Evolutionary conservation across 2,888 invertebrate genomes (phyloP).

Genomic region (Phyllotreta striolata): DNA sequence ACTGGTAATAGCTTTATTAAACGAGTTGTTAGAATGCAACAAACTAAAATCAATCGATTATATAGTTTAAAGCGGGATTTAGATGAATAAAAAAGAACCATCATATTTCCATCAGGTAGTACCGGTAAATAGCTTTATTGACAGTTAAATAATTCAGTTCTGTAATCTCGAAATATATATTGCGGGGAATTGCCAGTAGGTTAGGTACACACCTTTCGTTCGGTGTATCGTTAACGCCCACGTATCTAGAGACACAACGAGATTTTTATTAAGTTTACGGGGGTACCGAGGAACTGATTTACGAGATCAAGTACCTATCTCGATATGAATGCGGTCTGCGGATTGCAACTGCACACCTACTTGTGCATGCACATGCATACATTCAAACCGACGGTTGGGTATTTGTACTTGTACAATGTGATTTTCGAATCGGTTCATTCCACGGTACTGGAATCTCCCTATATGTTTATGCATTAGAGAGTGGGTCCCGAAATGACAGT

Average conservation of each 20-base stretch:
- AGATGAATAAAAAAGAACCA: too few relatives aligned
- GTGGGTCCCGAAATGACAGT: too few relatives aligned
- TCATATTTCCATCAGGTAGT: too few relatives aligned
- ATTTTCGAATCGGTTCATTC: slow-evolving; percentile 7
- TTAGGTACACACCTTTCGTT: slow-evolving; percentile 28
- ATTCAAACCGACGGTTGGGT: slow-evolving; percentile 4
- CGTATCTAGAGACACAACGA: slow-evolving; percentile 18
- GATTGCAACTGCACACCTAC: slow-evolving; percentile 31
- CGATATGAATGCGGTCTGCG: slow-evolving; percentile 20
- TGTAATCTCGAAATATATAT: slow-evolving; percentile 22
- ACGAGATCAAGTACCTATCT: slow-evolving; percentile 24
- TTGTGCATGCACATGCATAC: slow-evolving; percentile 6
- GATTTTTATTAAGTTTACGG: slow-evolving; percentile 23
- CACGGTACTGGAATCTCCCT: too few relatives aligned
- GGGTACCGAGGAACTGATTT: slow-evolving; percentile 28
- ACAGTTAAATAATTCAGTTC: slow-evolving; percentile 19
- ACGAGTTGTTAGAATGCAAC: too few relatives aligned
- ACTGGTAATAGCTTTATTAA: too few relatives aligned
- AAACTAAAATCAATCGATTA: too few relatives aligned
- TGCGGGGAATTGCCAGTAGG: slow-evolving; percentile 26
- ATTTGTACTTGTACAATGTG: slow-evolving; percentile 3
- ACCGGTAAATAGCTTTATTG: slow-evolving; percentile 18
- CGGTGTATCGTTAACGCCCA: slow-evolving; percentile 26
- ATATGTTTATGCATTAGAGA: too few relatives aligned
- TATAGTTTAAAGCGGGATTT: too few relatives aligned